phyloP scores from a whole-genome alignment of 92 coral and sea anemone genomes.

The Plumapathes pennacea region DNA sequence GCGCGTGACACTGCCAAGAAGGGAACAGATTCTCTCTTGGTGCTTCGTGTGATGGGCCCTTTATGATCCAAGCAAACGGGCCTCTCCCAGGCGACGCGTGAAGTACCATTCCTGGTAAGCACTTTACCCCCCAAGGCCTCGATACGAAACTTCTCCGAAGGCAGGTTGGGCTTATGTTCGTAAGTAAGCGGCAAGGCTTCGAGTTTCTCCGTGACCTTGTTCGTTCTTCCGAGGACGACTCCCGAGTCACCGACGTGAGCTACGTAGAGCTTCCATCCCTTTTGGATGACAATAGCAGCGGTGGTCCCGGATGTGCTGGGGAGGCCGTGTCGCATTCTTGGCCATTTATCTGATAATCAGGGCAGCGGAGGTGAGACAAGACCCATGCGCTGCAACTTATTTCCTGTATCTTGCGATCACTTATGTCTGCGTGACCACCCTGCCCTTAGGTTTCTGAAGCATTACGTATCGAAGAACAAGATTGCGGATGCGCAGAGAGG shows the following conservation, averaged over 20 bases:
- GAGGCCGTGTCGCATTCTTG: slow-evolving; percentile 90
- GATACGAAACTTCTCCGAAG: slow-evolving; percentile 82
- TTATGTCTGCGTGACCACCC: too few species aligned
- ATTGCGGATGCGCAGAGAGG: too few species aligned
- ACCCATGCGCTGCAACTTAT: too few species aligned
- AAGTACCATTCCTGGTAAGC: slow-evolving; percentile 81
- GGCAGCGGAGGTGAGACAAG: too few species aligned
- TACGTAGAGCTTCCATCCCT: slow-evolving; percentile 83
- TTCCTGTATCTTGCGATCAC: too few species aligned
- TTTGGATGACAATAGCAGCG: slow-evolving; percentile 75
- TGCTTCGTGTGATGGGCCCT: slow-evolving; percentile 94
- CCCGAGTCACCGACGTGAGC: slow-evolving; percentile 98
- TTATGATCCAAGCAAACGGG: slow-evolving; percentile 81
- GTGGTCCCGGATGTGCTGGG: slow-evolving; percentile 97
- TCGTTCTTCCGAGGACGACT: slow-evolving; percentile 70
- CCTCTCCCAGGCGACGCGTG: slow-evolving; percentile 96
- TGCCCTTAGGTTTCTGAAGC: too few species aligned
- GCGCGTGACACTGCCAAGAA: slow-evolving; percentile 93
- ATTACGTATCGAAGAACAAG: too few species aligned
- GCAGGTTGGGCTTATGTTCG: slow-evolving; percentile 95
- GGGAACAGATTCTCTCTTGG: slow-evolving; percentile 85
- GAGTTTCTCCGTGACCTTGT: slow-evolving; percentile 46
- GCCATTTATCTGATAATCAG: slow-evolving; percentile 83
- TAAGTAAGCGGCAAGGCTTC: slow-evolving; percentile 78
- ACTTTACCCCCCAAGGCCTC: slow-evolving; percentile 90